phyloP scores from a whole-genome alignment of 2,797 vertebrate species.

The Neopelma chrysocephalum region DNA sequence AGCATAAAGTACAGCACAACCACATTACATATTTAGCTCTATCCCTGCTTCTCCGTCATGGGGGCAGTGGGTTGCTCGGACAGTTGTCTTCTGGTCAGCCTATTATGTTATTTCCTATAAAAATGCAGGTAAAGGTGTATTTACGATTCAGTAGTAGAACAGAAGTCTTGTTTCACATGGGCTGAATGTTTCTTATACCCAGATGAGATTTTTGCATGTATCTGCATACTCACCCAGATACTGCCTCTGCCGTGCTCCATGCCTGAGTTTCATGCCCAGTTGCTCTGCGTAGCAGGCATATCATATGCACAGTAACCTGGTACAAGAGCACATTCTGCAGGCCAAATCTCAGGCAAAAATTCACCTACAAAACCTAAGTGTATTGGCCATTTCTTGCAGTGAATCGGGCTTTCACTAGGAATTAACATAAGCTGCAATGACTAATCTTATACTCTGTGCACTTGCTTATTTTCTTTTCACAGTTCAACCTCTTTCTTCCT shows the following conservation, averaged over 20 bases:
- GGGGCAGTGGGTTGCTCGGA: background rate
- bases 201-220: slow-evolving; percentile 28
- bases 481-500: slow-evolving; percentile 46
- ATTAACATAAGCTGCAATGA: slow-evolving; percentile 54
- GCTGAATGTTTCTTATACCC: slow-evolving; percentile 22
- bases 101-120: background rate
- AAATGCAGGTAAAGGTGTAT: background rate
- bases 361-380: slow-evolving; percentile 47
- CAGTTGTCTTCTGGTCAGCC: background rate
- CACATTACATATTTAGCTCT: background rate
- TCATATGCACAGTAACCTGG: slow-evolving; percentile 40
- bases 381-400: slow-evolving; percentile 21
- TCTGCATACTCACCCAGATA: slow-evolving; percentile 18
- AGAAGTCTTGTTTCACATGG: background rate
- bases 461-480: slow-evolving; percentile 59
- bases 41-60: background rate
- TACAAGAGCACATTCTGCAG: slow-evolving; percentile 52
- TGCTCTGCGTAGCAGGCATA: slow-evolving; percentile 51
- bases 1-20: background rate
- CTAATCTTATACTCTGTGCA: slow-evolving; percentile 33
- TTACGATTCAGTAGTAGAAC: background rate
- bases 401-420: slow-evolving; percentile 58
- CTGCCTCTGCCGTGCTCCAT: slow-evolving; percentile 45
- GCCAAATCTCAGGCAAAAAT: slow-evolving; percentile 21
- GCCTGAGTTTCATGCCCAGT: slow-evolving; percentile 6